Evolutionary conservation across 2,888 invertebrate species (phyloP).

Genomic region (Seira musarum): DNA sequence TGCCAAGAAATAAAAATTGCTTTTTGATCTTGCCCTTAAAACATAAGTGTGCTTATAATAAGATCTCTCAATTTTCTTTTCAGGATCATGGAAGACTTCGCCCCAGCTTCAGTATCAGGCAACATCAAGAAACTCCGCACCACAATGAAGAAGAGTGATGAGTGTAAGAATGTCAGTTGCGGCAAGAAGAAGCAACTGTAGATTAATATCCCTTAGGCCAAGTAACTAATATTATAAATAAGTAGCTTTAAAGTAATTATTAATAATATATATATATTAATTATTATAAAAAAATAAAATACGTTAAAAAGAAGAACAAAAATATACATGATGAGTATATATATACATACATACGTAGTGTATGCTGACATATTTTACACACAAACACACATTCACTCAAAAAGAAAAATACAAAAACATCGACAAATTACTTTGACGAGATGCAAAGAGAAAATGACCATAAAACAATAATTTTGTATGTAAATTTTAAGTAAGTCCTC

Average conservation of each 20-base stretch:
- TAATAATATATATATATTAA: neutral
- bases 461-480: constrained; percentile 40
- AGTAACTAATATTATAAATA: constrained; percentile 42
- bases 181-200: constrained; percentile 69
- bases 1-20: neutral
- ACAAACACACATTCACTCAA: neutral
- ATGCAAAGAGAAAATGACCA: neutral
- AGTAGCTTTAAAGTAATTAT: constrained; percentile 1
- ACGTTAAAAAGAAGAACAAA: neutral
- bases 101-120: constrained; percentile 68
- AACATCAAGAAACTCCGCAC: constrained; percentile 69
- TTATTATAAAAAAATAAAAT: neutral
- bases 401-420: no score
- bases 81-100: constrained; percentile 70
- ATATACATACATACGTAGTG: constrained; percentile 41
- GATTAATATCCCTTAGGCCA: constrained; percentile 54
- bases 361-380: constrained; percentile 25
- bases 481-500: constrained; percentile 52
- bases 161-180: constrained; percentile 68
- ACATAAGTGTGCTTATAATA: neutral
- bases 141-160: constrained; percentile 70
- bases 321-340: constrained; percentile 13
- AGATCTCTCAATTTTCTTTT: neutral
- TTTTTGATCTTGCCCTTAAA: neutral
- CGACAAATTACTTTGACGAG: neutral